Conservation (phyloP, 1,140 invertebrate genomes). For the Panulirus ornatus region DNA sequence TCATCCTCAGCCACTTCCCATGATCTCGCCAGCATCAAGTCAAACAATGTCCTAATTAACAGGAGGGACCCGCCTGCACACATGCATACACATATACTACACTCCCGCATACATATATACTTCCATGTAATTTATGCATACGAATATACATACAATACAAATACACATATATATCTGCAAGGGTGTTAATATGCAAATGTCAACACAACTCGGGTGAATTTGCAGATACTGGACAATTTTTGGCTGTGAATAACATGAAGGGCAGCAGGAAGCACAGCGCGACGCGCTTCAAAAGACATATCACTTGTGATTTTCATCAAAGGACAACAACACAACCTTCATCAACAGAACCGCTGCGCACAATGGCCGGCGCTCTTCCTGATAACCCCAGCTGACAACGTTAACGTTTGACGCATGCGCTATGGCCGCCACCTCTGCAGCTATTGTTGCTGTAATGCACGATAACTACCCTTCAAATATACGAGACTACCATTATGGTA, state of each 20-base stretch:
- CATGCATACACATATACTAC: not conserved
- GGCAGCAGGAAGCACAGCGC: no score
- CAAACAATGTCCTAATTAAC: not conserved
- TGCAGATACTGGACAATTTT: no score
- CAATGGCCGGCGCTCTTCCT: not conserved
- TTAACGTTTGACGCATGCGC: not conserved
- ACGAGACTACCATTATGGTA: slow-evolving; percentile 1
- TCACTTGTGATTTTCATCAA: no score
- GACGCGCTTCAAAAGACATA: no score
- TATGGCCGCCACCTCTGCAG: not conserved
- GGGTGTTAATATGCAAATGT: no score
- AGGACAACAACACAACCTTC: no score
- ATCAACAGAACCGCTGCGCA: no score
- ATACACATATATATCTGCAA: no score
- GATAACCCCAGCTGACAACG: not conserved
- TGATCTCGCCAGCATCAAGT: not conserved
- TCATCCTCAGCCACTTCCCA: not conserved
- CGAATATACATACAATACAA: no score
- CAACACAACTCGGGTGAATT: no score
- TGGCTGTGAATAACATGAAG: no score
- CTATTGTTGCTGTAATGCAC: not conserved
- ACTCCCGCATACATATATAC: not conserved
- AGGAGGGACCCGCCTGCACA: not conserved
- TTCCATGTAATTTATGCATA: not conserved
- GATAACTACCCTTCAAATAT: not conserved